phyloP scores from a whole-genome alignment of 1,140 invertebrate genomes.

The Trichoplusia ni region DNA sequence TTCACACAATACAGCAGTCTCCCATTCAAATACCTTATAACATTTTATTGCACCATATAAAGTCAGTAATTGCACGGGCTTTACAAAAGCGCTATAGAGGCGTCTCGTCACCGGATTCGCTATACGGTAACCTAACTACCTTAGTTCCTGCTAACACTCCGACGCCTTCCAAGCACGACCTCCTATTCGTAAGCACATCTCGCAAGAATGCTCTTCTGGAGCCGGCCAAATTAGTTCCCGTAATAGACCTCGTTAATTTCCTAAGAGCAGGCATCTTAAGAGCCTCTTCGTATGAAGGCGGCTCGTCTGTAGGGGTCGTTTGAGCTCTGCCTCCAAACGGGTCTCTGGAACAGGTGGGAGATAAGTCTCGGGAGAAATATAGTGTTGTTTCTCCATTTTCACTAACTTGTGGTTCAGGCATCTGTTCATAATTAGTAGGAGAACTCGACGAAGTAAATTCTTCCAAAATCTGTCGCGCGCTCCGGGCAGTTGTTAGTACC shows the following conservation, averaged over 20 bases:
- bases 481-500: slow-evolving; percentile 64
- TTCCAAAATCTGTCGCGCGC: slow-evolving; percentile 71
- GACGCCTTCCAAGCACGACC: slow-evolving; percentile 78
- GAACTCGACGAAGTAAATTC: slow-evolving; percentile 57
- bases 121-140: slow-evolving; percentile 65
- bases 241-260: slow-evolving; percentile 80
- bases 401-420: slow-evolving; percentile 59
- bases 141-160: slow-evolving; percentile 69
- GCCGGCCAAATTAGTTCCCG: slow-evolving; percentile 71
- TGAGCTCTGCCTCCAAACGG: slow-evolving; percentile 83
- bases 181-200: slow-evolving; percentile 78
- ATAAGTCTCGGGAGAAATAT: slow-evolving; percentile 84
- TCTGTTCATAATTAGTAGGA: slow-evolving; percentile 61
- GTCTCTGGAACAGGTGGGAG: slow-evolving; percentile 83
- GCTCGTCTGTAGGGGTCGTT: slow-evolving; percentile 78
- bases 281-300: slow-evolving; percentile 80
- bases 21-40: slow-evolving; percentile 46
- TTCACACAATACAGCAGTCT: slow-evolving; percentile 33
- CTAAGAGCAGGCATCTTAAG: slow-evolving; percentile 80
- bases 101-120: slow-evolving; percentile 70
- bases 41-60: slow-evolving; percentile 71
- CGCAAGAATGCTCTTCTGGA: slow-evolving; percentile 74
- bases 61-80: slow-evolving; percentile 46
- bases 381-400: slow-evolving; percentile 71
- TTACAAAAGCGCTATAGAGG: slow-evolving; percentile 66